These are phyloP conservation scores for Bos indicus DNA, from an alignment of 2,113 vertebrate genomes.

Conservation along the genomic window DNA sequence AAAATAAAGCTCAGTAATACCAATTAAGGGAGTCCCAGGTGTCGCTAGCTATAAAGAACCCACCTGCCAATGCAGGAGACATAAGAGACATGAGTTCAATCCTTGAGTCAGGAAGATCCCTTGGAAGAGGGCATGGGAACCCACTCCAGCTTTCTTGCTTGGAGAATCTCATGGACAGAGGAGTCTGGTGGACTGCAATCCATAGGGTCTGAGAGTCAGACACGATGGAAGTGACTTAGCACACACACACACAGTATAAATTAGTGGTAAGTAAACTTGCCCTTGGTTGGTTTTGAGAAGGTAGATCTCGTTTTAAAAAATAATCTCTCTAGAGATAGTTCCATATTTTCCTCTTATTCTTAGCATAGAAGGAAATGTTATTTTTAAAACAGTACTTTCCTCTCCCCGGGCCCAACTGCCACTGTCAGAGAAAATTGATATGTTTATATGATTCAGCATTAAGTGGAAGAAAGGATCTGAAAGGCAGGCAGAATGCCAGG, in stretches of 20 bases:
- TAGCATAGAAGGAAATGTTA: constrained; percentile 20
- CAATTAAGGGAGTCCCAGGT: neutral
- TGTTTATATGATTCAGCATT: neutral
- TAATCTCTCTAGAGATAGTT: neutral
- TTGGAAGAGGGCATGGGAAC: neutral
- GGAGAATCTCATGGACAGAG: neutral
- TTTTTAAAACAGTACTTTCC: constrained; percentile 24
- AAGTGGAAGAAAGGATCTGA: neutral
- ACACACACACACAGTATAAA: neutral
- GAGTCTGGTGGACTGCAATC: neutral
- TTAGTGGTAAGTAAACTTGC: neutral
- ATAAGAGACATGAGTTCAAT: neutral
- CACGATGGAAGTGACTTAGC: neutral
- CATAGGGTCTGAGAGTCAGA: neutral
- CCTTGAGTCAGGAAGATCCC: neutral
- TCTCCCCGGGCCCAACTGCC: neutral
- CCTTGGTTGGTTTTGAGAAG: neutral
- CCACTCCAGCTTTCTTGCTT: neutral
- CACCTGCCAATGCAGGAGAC: neutral
- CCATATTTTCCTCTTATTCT: neutral
- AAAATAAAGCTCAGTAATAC: neutral
- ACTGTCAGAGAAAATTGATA: constrained; percentile 31
- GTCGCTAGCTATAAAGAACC: neutral
- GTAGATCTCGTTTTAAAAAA: neutral
- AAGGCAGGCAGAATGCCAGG: neutral